These are phyloP conservation scores for Tipula vernalis DNA, from an alignment of 2,888 invertebrate species.

Conservation along the genomic window DNA sequence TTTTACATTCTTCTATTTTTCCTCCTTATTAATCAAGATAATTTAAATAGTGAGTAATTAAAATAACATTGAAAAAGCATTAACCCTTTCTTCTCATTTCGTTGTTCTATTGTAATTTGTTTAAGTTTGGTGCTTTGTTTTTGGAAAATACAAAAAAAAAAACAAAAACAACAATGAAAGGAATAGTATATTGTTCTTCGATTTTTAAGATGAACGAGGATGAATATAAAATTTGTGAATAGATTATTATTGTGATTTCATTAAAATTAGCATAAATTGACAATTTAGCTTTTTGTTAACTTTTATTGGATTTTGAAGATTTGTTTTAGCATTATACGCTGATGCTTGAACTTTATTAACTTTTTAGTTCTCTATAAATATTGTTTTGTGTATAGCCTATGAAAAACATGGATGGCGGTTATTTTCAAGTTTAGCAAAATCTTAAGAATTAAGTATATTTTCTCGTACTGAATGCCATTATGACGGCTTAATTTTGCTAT, in stretches of 20 bases:
- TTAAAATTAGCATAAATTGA: neutral
- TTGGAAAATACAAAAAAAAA: neutral
- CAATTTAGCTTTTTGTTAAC: neutral
- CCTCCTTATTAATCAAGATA: neutral
- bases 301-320: neutral
- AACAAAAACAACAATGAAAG: neutral
- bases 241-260: neutral
- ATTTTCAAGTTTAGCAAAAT: no score
- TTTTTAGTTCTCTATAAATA: neutral
- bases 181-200: neutral
- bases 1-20: neutral
- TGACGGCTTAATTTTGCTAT: no score
- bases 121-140: neutral
- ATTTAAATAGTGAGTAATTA: slow-evolving; percentile 4
- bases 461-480: no score
- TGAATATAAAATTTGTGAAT: neutral
- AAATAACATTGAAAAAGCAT: neutral
- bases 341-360: neutral
- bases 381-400: neutral
- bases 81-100: neutral
- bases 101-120: neutral
- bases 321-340: neutral
- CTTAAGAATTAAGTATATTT: no score
- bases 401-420: neutral
- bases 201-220: neutral